Base-by-base conservation (phyloP, 2,113 vertebrate genomes). In the Grammomys dolichurus region DNA sequence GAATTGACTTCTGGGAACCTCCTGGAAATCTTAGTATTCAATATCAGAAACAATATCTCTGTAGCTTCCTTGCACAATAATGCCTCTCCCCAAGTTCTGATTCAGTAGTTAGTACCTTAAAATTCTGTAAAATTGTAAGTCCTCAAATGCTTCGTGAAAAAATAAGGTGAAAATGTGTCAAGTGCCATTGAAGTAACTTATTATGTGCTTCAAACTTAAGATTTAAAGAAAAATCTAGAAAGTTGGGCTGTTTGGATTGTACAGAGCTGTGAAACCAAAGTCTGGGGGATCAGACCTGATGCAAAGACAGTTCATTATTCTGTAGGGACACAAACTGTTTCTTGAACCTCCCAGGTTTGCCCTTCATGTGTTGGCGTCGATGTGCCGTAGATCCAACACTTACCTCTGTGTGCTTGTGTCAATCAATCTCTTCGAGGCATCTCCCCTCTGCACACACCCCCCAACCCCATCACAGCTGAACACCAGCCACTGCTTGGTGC, bases 111-210 rank as follows among this genome's bases (percentile, higher is more conserved):
- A 67, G 46, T 93, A 12, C 11, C 11, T 80, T 95, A 40, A 89
- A 56, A 11, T 90, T 28, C 65, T 93, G 51, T 73, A 70, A 91
- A 95, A 93, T 86, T 75, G 9, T 73, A 89, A 96, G 43, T 86
- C 36, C 19, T 81, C 43, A 92, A 60, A 84, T 78, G 3, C 63
- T 93, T 82, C 88, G 24, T 56, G 40, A 36, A 54, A 51, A 72
- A 69, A 16, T 91, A 94, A 92, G 92, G 63, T 85, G 84, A 94
- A 94, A 91, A 93, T 82, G 22, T 36, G 40, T 5, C 78, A 95
- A 56, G 48, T 76, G 17, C 60, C 28, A 19, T 67, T 93, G 72
- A 90, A 78, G 80, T 93, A 72, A 93, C 80, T 75, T 84, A 31
- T 91, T 90, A 12, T n/a, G 14, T 92, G 51, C 51, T 93, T 96